These are phyloP conservation scores for Forbesichthys papilliferus DNA, from an alignment of 2,113 vertebrate genomes.

Conservation along the genomic window DNA sequence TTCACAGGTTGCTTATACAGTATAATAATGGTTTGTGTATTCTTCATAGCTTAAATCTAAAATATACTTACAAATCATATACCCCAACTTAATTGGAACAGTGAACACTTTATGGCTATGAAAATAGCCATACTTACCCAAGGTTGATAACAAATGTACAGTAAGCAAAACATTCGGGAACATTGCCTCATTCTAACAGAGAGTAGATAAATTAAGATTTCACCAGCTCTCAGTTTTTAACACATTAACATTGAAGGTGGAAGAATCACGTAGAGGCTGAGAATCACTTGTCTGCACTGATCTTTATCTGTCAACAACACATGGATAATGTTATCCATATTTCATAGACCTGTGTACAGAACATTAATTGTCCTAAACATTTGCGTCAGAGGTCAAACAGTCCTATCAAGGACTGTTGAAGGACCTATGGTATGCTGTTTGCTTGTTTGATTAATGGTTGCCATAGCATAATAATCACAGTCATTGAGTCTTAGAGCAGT, in stretches of 20 bases:
- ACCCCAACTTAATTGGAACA: slow-evolving; percentile 9
- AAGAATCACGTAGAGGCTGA: not conserved
- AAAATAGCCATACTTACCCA: not conserved
- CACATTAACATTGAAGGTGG: not conserved
- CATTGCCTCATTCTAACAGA: not conserved
- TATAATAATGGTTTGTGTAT: slow-evolving; percentile 38
- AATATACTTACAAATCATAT: slow-evolving; percentile 1
- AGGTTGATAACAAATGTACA: not conserved
- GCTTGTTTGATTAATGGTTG: slow-evolving; percentile 35
- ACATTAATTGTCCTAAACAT: not conserved
- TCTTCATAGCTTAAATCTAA: slow-evolving; percentile 19
- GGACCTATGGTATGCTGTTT: slow-evolving; percentile 25
- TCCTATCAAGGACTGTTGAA: not conserved
- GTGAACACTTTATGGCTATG: not conserved
- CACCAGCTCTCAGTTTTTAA: not conserved
- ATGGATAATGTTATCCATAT: too few species aligned
- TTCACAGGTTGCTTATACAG: slow-evolving; percentile 35
- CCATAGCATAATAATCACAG: slow-evolving; percentile 44
- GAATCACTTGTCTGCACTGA: not conserved
- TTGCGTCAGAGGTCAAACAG: slow-evolving; percentile 5
- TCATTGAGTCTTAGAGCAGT: slow-evolving; percentile 43
- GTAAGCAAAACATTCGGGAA: not conserved
- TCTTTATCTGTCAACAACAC: not conserved
- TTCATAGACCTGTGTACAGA: too few species aligned
- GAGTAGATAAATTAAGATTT: not conserved